phyloP scores from a whole-genome alignment of 1,140 invertebrate genomes.

The Bathynomus jamesi region DNA sequence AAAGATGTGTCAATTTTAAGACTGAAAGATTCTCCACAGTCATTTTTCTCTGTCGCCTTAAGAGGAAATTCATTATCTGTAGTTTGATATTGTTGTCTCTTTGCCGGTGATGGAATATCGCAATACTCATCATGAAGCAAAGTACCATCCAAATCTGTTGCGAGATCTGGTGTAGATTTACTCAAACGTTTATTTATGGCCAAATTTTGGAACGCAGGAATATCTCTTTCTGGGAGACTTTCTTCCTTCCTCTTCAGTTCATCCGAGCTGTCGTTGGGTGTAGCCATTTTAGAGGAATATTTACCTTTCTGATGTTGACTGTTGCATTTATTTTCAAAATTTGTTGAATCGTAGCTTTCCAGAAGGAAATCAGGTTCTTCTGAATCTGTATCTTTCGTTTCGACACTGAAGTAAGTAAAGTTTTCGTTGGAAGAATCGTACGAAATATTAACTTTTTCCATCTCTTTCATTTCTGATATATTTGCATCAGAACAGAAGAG shows the following conservation, averaged over 20 bases:
- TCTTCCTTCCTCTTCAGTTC: neutral
- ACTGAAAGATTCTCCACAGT: no score
- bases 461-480: slow-evolving; percentile 19
- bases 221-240: neutral
- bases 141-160: no score
- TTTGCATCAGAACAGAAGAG: slow-evolving; percentile 23
- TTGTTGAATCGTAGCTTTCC: no score
- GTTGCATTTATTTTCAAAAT: no score
- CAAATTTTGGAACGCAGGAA: slow-evolving; percentile 15
- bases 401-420: slow-evolving; percentile 21
- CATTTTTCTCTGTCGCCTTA: no score
- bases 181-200: slow-evolving; percentile 10
- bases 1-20: no score
- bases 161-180: slow-evolving; percentile 18
- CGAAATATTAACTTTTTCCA: slow-evolving; percentile 16
- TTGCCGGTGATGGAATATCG: neutral
- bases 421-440: slow-evolving; percentile 7
- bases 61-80: no score
- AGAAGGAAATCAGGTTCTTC: slow-evolving; percentile 17
- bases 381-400: slow-evolving; percentile 3
- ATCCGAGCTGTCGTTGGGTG: neutral
- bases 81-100: neutral
- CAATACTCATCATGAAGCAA: no score
- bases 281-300: no score
- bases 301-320: no score